Conservation (phyloP, 1,140 invertebrate genomes). For the Meteorus sp. region DNA sequence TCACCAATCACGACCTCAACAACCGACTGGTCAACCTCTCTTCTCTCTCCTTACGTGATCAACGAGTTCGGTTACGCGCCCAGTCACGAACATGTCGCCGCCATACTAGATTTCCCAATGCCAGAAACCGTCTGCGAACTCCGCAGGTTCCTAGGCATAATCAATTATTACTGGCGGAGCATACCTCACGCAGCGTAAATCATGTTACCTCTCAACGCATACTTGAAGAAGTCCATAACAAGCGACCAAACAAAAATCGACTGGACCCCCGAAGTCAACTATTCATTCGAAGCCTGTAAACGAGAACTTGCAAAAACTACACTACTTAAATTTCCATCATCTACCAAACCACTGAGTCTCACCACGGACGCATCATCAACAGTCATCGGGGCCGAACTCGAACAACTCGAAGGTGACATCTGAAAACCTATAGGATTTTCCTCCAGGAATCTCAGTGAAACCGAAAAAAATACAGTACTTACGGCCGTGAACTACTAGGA, state of each 20-base stretch:
- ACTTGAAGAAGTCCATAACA: neutral
- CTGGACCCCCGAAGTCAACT: neutral
- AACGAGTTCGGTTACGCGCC: too few relatives aligned
- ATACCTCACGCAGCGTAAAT: neutral
- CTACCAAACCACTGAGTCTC: neutral
- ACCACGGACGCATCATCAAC: neutral
- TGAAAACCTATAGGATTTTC: neutral
- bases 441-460: neutral
- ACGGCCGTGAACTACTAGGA: neutral
- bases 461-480: neutral
- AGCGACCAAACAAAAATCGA: constrained; percentile 5
- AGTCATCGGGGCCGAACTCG: neutral
- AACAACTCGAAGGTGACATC: neutral
- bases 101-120: neutral
- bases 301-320: neutral
- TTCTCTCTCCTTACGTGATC: too few relatives aligned
- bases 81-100: neutral
- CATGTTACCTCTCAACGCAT: neutral
- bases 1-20: too few relatives aligned
- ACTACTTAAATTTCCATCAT: neutral
- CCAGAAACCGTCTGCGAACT: constrained; percentile 9
- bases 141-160: constrained; percentile 11
- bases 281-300: constrained; percentile 1
- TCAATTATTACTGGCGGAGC: constrained; percentile 7
- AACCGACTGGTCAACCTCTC: too few relatives aligned